Evolutionary conservation across 1,140 invertebrate species (phyloP).

Genomic region (Megalonaias nervosa): DNA sequence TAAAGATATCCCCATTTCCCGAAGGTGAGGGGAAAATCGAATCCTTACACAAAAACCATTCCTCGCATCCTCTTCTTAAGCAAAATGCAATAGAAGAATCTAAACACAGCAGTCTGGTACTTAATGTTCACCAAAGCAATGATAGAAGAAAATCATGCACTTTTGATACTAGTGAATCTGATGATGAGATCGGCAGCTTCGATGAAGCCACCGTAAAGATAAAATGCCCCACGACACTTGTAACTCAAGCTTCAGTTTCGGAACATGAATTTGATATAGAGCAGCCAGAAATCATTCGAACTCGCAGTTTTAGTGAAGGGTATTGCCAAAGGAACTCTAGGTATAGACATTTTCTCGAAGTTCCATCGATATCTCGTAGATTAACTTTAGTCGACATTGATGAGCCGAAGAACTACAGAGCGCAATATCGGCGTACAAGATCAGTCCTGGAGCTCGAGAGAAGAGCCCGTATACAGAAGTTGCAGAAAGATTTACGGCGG

Average conservation of each 20-base stretch:
- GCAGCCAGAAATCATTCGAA: constrained; percentile 1
- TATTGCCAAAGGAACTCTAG: not conserved
- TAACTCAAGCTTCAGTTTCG: not conserved
- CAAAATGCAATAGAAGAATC: constrained; percentile 21
- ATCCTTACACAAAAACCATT: constrained; percentile 1
- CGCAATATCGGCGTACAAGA: constrained; percentile 8
- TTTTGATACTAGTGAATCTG: constrained; percentile 13
- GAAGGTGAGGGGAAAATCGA: constrained; percentile 1
- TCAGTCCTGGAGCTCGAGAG: constrained; percentile 29
- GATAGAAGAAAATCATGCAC: constrained; percentile 27
- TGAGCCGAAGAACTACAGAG: not conserved
- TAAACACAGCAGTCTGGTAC: not conserved
- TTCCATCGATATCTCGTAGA: constrained; percentile 6
- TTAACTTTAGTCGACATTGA: constrained; percentile 11
- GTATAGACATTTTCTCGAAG: constrained; percentile 3
- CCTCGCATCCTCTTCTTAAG: constrained; percentile 24
- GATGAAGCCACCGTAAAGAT: not conserved
- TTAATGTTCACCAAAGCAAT: constrained; percentile 12
- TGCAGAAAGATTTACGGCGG: constrained; percentile 21
- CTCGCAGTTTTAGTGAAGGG: not conserved
- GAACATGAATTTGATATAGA: not conserved
- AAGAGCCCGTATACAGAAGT: constrained; percentile 20
- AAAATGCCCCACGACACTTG: not conserved
- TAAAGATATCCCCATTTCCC: constrained; percentile 17
- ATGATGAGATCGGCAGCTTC: not conserved